These are phyloP conservation scores for Triplophysa rosa DNA, from an alignment of 2,113 vertebrate genomes.

Conservation along the genomic window DNA sequence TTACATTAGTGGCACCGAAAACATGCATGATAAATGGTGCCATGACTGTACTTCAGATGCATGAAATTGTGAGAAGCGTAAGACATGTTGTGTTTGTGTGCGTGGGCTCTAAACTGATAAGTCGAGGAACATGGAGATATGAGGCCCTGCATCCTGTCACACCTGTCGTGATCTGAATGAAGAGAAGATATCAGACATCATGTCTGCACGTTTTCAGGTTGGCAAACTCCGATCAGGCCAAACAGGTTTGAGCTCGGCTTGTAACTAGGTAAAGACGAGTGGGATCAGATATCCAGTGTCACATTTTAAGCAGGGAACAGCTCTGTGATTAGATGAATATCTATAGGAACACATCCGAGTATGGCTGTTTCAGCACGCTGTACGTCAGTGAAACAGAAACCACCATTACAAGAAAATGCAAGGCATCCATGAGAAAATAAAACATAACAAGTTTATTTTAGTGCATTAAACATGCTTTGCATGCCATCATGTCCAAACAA, in stretches of 20 bases:
- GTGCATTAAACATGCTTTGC: not conserved
- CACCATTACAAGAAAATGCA: not conserved
- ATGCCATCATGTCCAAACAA: not conserved
- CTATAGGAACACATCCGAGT: not conserved
- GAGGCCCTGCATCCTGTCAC: slow-evolving; percentile 24
- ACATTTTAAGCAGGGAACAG: not conserved
- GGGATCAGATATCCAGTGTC: slow-evolving; percentile 36
- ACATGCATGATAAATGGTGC: too few species aligned
- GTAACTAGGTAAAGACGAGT: slow-evolving; percentile 21
- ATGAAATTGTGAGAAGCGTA: not conserved
- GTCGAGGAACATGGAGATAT: not conserved
- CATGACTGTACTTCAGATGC: not conserved
- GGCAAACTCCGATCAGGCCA: slow-evolving; percentile 31
- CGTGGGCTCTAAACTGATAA: slow-evolving; percentile 23
- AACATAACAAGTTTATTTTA: not conserved
- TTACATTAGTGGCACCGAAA: too few species aligned
- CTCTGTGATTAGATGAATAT: slow-evolving; percentile 35
- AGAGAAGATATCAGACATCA: slow-evolving; percentile 4
- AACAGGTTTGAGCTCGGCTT: slow-evolving; percentile 44
- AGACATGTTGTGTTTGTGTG: slow-evolving; percentile 2
- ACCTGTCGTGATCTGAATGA: slow-evolving; percentile 12
- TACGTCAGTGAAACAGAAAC: slow-evolving; percentile 15
- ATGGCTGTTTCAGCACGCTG: slow-evolving; percentile 4
- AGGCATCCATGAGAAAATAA: not conserved
- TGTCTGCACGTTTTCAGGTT: slow-evolving; percentile 17